Conservation (phyloP, 2,113 vertebrate genomes). For the Hyla sarda region DNA sequence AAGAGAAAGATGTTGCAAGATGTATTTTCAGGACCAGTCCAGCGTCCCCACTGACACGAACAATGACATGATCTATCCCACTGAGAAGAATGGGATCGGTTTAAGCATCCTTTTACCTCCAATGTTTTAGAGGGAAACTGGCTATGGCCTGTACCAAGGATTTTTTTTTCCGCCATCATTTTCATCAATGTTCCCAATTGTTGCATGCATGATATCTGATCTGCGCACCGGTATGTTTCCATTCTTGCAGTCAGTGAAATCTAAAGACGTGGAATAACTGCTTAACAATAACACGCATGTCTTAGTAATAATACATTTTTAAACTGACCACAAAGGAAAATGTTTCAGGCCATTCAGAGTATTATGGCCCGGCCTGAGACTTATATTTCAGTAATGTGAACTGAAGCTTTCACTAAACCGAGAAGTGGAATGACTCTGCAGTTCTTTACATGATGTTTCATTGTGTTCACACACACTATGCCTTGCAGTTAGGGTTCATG, state of each 20-base stretch:
- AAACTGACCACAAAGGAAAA: slow-evolving; percentile 32
- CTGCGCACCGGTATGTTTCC: background rate
- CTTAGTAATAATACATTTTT: slow-evolving; percentile 39
- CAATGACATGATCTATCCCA: no score
- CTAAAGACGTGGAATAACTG: background rate
- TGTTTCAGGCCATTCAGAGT: background rate
- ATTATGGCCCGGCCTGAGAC: background rate
- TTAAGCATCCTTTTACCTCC: no score
- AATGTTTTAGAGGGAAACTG: no score
- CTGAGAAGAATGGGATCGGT: no score
- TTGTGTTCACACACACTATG: background rate
- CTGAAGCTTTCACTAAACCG: background rate
- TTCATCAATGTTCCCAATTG: background rate
- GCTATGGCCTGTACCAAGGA: no score
- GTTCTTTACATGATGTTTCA: background rate
- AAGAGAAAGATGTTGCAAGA: no score
- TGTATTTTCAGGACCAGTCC: no score
- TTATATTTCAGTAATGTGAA: slow-evolving; percentile 37
- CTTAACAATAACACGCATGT: slow-evolving; percentile 35
- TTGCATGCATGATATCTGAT: background rate
- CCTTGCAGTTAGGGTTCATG: background rate
- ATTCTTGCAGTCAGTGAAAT: background rate
- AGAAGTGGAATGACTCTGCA: background rate
- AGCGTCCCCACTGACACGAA: no score
- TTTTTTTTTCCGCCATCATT: no score